Conservation (phyloP, 2,113 vertebrate species). For the Takifugu bimaculatus region DNA sequence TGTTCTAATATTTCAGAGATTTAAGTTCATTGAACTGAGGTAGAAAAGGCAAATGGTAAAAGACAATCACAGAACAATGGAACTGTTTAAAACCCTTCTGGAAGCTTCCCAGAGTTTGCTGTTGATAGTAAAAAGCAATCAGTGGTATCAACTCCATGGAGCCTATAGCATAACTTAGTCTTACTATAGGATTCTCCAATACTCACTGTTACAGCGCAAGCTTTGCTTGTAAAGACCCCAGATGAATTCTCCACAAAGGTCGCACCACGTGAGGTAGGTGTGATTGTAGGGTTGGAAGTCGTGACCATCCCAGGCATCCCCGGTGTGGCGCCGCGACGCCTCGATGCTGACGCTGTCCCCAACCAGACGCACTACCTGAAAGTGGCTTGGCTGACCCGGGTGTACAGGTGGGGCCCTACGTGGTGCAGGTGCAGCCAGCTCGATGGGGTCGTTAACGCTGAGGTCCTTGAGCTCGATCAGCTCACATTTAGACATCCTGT, state of each 20-base stretch:
- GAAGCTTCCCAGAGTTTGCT: slow-evolving; percentile 47
- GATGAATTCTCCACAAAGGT: slow-evolving; percentile 94
- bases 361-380: slow-evolving; percentile 63
- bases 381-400: slow-evolving; percentile 48
- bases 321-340: slow-evolving; percentile 39
- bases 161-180: neutral
- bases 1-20: too few species aligned
- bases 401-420: slow-evolving; percentile 21
- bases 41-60: too few species aligned
- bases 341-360: slow-evolving; percentile 64
- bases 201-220: slow-evolving; percentile 87
- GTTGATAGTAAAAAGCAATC: slow-evolving; percentile 24
- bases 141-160: neutral
- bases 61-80: neutral
- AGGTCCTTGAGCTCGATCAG: slow-evolving; percentile 79
- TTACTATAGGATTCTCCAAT: neutral
- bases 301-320: slow-evolving; percentile 76
- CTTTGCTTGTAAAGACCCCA: slow-evolving; percentile 92
- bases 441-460: slow-evolving; percentile 69
- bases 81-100: neutral
- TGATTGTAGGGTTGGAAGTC: slow-evolving; percentile 83
- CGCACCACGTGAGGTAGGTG: slow-evolving; percentile 88
- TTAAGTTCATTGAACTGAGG: too few species aligned
- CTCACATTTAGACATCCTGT: slow-evolving; percentile 74
- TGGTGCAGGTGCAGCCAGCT: slow-evolving; percentile 58